Evolutionary conservation across 2,797 vertebrate species (phyloP), one percentile per base, ranked within the genome.

Genomic region (Kryptopterus vitreolus): DNA sequence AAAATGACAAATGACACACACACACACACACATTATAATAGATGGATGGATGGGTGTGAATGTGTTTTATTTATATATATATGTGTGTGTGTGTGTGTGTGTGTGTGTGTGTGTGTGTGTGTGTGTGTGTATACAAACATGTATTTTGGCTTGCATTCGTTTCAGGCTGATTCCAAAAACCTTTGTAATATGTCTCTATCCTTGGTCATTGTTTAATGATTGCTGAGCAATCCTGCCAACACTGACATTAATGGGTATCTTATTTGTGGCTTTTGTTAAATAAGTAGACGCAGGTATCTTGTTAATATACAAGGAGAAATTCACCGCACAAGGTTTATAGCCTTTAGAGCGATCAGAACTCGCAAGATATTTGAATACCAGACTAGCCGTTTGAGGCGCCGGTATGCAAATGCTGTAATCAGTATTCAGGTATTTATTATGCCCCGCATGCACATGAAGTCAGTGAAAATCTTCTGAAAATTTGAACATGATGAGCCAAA

Each of bases 341-440:
- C 55, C 55, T 48, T 59, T 46, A 33, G 35, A 6, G n/a, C 16
- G 7, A 26, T 59, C 38, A 26, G 13, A 59, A 75, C 15, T 46
- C 46, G n/a, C 13, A 43, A 26, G 72, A 43, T 46, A 59, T 46
- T 46, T 74, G 72, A 74, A 74, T 74, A 43, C 72, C 35, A 59
- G 72, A 3, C 72, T 58, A 74, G n/a, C 31, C 50, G 12, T 63
- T 53, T 33, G 26, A 66, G 61, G 29, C 15, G 4, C 46, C 31
- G 22, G 29, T 53, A 76, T 74, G 55, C 55, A 74, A 74, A 74
- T 74, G 6, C 1, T 74, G 33, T 43, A 59, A 59, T 74, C 7
- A 18, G n/a, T 74, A 74, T 74, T 74, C 71, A 58, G 70, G 31
- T 38, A 24, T 55, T 55, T 73, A 53, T 73, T 73, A 73, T 57